Evolutionary conservation across 92 coral and sea anemone species (phyloP), one percentile per base, ranked within the genome.

Genomic region (Epizoanthus rinbou): DNA sequence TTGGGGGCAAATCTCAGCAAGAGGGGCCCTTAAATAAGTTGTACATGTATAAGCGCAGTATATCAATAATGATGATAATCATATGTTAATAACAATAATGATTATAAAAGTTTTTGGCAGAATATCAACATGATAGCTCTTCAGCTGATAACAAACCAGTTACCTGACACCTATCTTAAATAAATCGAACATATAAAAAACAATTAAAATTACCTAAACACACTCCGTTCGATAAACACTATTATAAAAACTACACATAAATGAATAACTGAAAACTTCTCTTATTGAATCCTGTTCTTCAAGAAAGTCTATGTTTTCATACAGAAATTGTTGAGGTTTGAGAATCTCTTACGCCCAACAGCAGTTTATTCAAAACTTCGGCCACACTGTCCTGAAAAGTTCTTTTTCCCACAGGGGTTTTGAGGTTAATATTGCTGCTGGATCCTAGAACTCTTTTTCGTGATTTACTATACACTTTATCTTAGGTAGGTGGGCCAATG

Each of bases 311-410:
- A 21, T 56, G 59, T 19, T 21, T 47, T 50, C 22, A 2, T 47
- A 73, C 60, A 73, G 63, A 73, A 73, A 50, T 56, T 10, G 39
- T 47, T 73, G 65, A 54, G 19, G 67, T 75, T 14, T 75, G n/a
- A 59, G 64, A 9, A 5, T 56, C 19, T 75, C 80, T 75, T 70
- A 39, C n/a, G 67, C 14, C 67, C 6, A 19, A 67, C 57, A 18
- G 75, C n/a, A 80, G 63, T 35, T 41, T 63, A 54, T 64, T 80
- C 18, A 80, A 64, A 66, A 35, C 41, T 64, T 65, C 24, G 57
- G 85, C 69, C n/a, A 47, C 74, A 41, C 56, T 80, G 52, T 82
- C 86, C 67, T 82, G 86, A 62, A 82, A 82, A 82, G 86, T 82
- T 67, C 68, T 58, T n/a, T 28, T 67, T 69, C 37, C 86, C 53